Evolutionary conservation across 1,140 invertebrate species (phyloP), one percentile per base, ranked within the genome.

Genomic region (Zaprionus vittiger): DNA sequence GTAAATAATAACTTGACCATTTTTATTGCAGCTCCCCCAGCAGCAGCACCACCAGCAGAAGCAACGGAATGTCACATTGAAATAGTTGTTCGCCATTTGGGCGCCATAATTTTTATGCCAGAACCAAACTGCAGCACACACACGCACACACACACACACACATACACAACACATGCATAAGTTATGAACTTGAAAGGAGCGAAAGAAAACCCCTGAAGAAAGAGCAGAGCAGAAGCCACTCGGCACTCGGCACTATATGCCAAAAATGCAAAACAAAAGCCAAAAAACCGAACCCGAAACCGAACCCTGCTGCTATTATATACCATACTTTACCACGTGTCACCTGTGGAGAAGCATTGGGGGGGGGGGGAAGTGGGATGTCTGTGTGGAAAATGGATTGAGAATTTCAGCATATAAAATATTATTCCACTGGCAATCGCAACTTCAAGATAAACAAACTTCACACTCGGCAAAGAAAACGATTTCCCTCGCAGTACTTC

Each of bases 1-100:
- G 68, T 75, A 71, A 75, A 75, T 75, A 75, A 75, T 75, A 75
- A 75, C 73, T 71, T 75, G 73, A 63, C 60, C 73, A 75, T 71
- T 75, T 75, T 75, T 75, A 75, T 71, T 71, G 67, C 73, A 64
- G 14, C 31, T 70, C 52, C 38, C 70, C 59, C 56, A 26, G 15
- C 38, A 47, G 64, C 55, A 20, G 34, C 17, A 26, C n/a, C 26
- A 24, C 2, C 56, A 24, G 15, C 38, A 49, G 63, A 1, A 20
- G 20, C 55, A 28, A 11, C 12, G 22, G n/a, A 63, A 65, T 75
- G 73, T 71, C 67, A 59, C 67, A 71, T 41, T 47, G 67, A 63
- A 79, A 71, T 76, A 76, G 63, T 79, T 66, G 57, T 49, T 63
- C 62, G 61, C 63, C 73, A 79, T 76, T 79, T 76, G 67, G 77